Percentiles rank a stretch among this genome's conserved stretches.
Evolutionary conservation across 2,113 vertebrate genomes (phyloP).

Genomic region (Pituophis catenifer): DNA sequence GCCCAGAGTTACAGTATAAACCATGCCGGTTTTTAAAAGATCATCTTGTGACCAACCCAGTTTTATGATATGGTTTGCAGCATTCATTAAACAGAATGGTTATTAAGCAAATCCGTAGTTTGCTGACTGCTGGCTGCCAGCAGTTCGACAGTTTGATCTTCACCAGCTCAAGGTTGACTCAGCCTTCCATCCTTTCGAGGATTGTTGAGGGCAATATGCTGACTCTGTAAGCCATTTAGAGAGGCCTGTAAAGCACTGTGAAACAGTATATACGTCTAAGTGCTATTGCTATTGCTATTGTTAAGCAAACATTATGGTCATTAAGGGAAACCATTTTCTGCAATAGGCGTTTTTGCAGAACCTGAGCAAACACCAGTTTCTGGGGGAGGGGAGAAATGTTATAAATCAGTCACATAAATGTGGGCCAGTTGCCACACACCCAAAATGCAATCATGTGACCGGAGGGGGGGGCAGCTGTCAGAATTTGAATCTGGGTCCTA

Average conservation of each 20-base stretch:
- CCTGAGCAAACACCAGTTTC: background rate
- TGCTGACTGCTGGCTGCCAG: too few species aligned
- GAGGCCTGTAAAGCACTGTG: background rate
- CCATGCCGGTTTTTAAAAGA: too few species aligned
- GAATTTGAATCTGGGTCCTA: background rate
- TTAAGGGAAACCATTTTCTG: background rate
- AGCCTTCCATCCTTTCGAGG: too few species aligned
- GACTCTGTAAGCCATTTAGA: background rate
- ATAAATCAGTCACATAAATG: background rate
- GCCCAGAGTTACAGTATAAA: too few species aligned
- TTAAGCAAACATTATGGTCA: too few species aligned
- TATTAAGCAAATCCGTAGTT: too few species aligned
- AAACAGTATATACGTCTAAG: background rate
- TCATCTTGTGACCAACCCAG: too few species aligned
- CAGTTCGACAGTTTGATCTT: too few species aligned
- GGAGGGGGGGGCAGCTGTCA: background rate
- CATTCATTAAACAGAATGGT: too few species aligned
- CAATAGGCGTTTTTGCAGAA: background rate
- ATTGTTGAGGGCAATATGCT: background rate
- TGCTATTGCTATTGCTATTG: background rate
- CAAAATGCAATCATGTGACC: background rate
- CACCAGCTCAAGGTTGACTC: background rate
- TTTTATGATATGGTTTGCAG: too few species aligned
- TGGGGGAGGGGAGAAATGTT: background rate
- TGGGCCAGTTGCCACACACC: background rate